Evolutionary conservation across 2,113 vertebrate genomes (phyloP).

Genomic region (Etheostoma cragini): DNA sequence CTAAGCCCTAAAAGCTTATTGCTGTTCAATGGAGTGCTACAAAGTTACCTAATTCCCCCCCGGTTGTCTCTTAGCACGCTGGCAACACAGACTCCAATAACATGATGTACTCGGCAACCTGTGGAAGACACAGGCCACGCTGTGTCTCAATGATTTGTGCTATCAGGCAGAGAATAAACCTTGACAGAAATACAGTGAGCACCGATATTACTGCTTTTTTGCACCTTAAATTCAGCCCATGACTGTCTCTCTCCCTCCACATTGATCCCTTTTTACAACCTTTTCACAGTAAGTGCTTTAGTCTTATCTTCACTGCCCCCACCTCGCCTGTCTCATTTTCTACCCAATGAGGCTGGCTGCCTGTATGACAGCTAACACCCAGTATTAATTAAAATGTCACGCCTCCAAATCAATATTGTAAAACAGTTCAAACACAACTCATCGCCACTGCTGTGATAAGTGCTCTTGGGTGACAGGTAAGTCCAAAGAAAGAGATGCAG

Average conservation of each 20-base stretch:
- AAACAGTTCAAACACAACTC: constrained; percentile 83
- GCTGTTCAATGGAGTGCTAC: constrained; percentile 85
- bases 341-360: constrained; percentile 69
- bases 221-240: constrained; percentile 72
- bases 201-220: constrained; percentile 72
- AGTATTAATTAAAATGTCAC: constrained; percentile 85
- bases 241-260: constrained; percentile 70
- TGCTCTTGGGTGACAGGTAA: constrained; percentile 83
- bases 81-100: constrained; percentile 56
- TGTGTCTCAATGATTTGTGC: constrained; percentile 75
- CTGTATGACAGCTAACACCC: constrained; percentile 79
- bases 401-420: constrained; percentile 83
- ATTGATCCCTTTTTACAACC: constrained; percentile 78
- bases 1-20: constrained; percentile 84
- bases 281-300: constrained; percentile 78
- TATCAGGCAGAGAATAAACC: constrained; percentile 67
- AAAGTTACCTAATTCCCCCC: constrained; percentile 81
- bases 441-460: constrained; percentile 79
- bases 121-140: constrained; percentile 68
- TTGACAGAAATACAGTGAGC: constrained; percentile 73
- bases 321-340: constrained; percentile 75
- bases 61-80: constrained; percentile 69
- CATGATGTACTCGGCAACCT: constrained; percentile 62
- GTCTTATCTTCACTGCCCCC: constrained; percentile 74
- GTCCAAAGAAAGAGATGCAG: constrained; percentile 75